A percentile compares a stretch with the other conserved stretches of the same genome.
Evolutionary conservation across 2,888 invertebrate genomes (phyloP).

Genomic region (Deilephila elpenor): DNA sequence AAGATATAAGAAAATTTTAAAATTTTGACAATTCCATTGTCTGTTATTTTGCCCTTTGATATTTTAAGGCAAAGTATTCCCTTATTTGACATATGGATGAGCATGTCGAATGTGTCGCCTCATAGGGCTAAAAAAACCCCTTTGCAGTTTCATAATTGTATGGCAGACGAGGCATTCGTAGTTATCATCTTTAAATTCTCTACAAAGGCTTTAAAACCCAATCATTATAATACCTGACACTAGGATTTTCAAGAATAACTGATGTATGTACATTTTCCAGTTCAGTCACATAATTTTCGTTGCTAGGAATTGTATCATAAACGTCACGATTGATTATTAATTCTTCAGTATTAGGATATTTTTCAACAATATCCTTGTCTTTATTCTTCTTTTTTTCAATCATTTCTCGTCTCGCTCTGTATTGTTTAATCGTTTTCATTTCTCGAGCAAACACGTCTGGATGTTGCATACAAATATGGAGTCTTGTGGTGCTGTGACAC

Average conservation of each 20-base stretch:
- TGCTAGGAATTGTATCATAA: neutral
- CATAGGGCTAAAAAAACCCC: neutral
- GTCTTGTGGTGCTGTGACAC: neutral
- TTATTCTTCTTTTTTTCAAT: neutral
- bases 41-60: neutral
- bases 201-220: neutral
- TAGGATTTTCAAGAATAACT: neutral
- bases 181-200: neutral
- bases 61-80: neutral
- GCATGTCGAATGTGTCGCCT: neutral
- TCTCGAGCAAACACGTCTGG: neutral
- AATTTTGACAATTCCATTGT: no score
- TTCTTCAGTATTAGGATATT: neutral
- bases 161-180: neutral
- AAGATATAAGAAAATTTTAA: no score
- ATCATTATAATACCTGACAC: neutral
- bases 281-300: neutral
- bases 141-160: neutral
- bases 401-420: neutral
- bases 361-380: neutral
- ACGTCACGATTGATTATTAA: neutral
- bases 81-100: neutral
- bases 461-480: neutral
- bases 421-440: neutral
- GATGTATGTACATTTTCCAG: neutral